Percentiles rank a stretch among this genome's conserved stretches.
Evolutionary conservation across 2,113 vertebrate genomes (phyloP).

Genomic region (Centropristis striata): DNA sequence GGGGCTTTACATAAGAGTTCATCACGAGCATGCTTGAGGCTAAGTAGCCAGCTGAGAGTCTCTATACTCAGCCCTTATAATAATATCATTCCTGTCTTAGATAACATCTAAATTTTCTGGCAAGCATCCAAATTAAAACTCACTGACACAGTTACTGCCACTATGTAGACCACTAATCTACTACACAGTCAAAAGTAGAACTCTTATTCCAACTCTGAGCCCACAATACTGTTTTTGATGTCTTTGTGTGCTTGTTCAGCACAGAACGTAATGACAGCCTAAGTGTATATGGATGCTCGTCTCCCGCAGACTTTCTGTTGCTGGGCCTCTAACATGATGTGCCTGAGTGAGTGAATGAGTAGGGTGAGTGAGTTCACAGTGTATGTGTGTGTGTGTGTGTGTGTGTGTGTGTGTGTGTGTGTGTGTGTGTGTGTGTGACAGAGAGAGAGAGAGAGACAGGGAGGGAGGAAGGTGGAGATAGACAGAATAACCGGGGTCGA

Average conservation of each 20-base stretch:
- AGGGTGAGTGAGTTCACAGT: constrained; percentile 73
- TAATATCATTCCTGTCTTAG: constrained; percentile 24
- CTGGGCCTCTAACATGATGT: constrained; percentile 38
- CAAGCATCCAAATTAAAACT: constrained; percentile 42
- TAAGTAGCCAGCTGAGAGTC: constrained; percentile 3
- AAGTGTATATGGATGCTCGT: constrained; percentile 43
- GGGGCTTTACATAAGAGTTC: constrained; percentile 3
- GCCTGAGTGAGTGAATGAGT: constrained; percentile 48
- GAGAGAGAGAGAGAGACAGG: neutral
- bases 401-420: constrained; percentile 1
- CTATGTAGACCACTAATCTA: constrained; percentile 17
- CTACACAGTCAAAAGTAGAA: constrained; percentile 10
- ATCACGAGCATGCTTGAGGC: neutral
- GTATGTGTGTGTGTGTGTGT: constrained; percentile 25
- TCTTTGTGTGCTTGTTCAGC: constrained; percentile 59
- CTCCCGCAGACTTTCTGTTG: constrained; percentile 44
- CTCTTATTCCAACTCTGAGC: constrained; percentile 5
- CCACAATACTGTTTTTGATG: constrained; percentile 44
- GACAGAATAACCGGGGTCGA: constrained; percentile 56
- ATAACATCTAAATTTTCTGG: constrained; percentile 28
- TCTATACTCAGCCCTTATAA: neutral
- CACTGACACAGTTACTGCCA: constrained; percentile 4
- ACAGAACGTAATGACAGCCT: constrained; percentile 66
- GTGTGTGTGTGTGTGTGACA: constrained; percentile 2
- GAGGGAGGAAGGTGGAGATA: constrained; percentile 40